Percentiles rank a stretch among this genome's conserved stretches.
Evolutionary conservation across 2,888 invertebrate genomes (phyloP).

Genomic region (Oscheius sp.): DNA sequence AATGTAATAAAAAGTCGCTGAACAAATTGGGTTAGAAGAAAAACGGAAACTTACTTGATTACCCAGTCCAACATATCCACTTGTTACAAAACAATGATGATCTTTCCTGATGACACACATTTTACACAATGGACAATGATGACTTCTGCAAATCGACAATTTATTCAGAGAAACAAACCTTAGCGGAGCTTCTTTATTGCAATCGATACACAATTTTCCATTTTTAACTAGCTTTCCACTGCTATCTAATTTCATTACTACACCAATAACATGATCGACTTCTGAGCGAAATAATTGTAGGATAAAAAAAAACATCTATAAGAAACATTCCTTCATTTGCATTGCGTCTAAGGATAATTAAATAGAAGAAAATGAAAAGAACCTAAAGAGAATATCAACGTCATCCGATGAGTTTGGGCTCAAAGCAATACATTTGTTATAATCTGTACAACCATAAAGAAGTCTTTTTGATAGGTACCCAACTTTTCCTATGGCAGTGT

Average conservation of each 20-base stretch:
- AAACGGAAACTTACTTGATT: no score
- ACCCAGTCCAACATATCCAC: slow-evolving; percentile 72
- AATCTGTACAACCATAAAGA: slow-evolving; percentile 28
- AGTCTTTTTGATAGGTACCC: slow-evolving; percentile 28
- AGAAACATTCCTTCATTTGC: slow-evolving; percentile 25
- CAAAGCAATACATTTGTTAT: slow-evolving; percentile 28
- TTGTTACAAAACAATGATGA: slow-evolving; percentile 72
- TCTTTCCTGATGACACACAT: slow-evolving; percentile 72
- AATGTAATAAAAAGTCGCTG: slow-evolving; percentile 72
- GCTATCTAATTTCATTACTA: not conserved
- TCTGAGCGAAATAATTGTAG: no score
- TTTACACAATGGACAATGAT: slow-evolving; percentile 72
- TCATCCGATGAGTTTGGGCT: slow-evolving; percentile 31
- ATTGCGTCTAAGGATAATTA: slow-evolving; percentile 9
- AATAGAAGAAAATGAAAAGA: no score
- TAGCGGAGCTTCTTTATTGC: slow-evolving; percentile 57
- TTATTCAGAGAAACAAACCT: no score
- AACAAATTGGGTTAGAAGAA: no score
- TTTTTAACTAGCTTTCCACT: slow-evolving; percentile 18
- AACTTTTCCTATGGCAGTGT: slow-evolving; percentile 23
- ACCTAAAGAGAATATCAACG: slow-evolving; percentile 33
- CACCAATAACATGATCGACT: not conserved
- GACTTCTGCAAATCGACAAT: no score
- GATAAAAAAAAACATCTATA: slow-evolving; percentile 30
- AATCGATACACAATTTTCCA: slow-evolving; percentile 59